A percentile compares a stretch with the other conserved stretches of the same genome.
Evolutionary conservation across 35 echinoderm and acorn worm species (phyloP).

Genomic region (Heliocidaris erythrogramma): DNA sequence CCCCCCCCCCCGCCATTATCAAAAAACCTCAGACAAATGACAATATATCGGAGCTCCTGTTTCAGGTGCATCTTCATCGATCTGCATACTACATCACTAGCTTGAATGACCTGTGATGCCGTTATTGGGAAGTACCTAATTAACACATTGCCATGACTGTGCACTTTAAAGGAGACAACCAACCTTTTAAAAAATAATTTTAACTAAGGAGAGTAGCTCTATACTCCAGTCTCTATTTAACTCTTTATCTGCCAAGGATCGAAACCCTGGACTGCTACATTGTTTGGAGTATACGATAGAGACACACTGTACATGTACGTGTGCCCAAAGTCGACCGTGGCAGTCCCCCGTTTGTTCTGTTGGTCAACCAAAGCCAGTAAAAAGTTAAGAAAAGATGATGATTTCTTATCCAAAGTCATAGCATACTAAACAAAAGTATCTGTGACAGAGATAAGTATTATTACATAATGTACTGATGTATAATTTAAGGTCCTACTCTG

Average conservation of each 20-base stretch:
- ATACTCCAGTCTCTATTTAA: too few relatives aligned
- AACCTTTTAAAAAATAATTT: neutral
- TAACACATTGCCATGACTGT: constrained; percentile 13
- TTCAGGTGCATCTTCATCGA: neutral
- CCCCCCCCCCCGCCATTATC: neutral
- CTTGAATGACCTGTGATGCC: constrained; percentile 6
- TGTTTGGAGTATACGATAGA: too few relatives aligned
- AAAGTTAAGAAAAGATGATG: neutral
- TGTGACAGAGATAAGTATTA: neutral
- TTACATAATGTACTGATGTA: neutral
- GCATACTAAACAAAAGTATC: neutral
- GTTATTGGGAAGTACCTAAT: constrained; percentile 14
- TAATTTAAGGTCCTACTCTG: too few relatives aligned
- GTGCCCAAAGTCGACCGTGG: too few relatives aligned
- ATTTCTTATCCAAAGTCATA: neutral
- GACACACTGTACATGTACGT: too few relatives aligned
- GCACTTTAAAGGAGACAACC: neutral
- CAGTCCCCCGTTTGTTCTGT: too few relatives aligned
- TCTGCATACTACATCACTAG: neutral
- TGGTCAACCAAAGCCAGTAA: too few relatives aligned
- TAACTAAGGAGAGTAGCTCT: neutral
- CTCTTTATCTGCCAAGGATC: too few relatives aligned
- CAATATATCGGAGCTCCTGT: neutral
- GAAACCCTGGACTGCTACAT: too few relatives aligned
- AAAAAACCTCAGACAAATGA: neutral